Base-by-base conservation (phyloP, 2,113 vertebrate genomes). In the Pithys albifrons region DNA sequence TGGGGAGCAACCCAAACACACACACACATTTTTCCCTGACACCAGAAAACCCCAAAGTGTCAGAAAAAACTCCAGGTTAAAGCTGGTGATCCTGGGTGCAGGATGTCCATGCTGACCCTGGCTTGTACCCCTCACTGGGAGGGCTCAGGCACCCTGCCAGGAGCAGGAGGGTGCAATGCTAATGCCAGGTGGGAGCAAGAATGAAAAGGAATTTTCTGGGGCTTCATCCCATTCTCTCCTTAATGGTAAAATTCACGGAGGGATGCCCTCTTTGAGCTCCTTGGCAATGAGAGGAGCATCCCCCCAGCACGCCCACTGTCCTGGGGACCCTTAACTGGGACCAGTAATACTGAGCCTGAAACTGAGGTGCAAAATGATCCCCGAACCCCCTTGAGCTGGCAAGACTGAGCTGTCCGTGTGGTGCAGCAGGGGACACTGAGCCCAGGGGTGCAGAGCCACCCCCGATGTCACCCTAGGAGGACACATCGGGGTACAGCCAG, bases 161-260 rank as follows among this genome's bases (percentile, higher is more conserved):
- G 55, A 52, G 31, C 28, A 28, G 28, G 54, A 33, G 33, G 19
- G 29, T 17, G 19, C n/a, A 8, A 12, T 7, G 14, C 37, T 61
- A 77, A 31, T 4, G 0, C 14, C 5, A 9, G 19, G 8, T 9
- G 39, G 17, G 20, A 59, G 14, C 23, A 12, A 83, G 37, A 28
- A 71, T 41, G 71, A 71, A 10, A 6, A 80, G 14, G 12, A 24
- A 33, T 1, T 14, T 70, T 8, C 15, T 15, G 9, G 11, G 35
- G 3, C 33, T 78, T 52, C 41, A 66, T 29, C 27, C 54, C 35
- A 4, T 46, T 4, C 37, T 35, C 35, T 8, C 6, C 14, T 69
- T 19, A 33, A 19, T 0, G 0, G 4, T 2, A 13, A 52, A 39
- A 25, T 48, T 43, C 16, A 2, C 1, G 0, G 23, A 4, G 14